Conservation (phyloP, 1,140 invertebrate species). For the Tetramorium alpestre region DNA sequence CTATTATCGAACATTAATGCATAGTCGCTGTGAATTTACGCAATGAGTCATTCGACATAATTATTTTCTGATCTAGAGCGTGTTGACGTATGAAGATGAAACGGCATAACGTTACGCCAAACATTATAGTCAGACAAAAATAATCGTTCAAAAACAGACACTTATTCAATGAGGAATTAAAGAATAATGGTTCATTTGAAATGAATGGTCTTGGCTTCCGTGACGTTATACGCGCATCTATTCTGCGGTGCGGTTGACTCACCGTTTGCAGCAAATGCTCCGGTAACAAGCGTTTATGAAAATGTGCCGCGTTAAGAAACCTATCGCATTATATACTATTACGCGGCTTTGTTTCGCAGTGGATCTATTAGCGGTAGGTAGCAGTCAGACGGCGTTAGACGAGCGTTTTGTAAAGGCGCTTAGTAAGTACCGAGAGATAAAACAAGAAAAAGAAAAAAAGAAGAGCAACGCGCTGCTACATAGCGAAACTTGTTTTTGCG, state of each 20-base stretch:
- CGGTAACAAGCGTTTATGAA: slow-evolving; percentile 39
- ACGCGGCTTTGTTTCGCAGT: slow-evolving; percentile 25
- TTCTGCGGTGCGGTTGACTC: slow-evolving; percentile 25
- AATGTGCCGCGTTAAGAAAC: slow-evolving; percentile 46
- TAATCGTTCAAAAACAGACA: neutral
- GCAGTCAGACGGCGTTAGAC: neutral
- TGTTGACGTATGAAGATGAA: neutral
- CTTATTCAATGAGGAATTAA: neutral
- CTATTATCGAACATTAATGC: neutral
- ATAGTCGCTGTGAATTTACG: neutral
- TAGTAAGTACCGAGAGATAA: slow-evolving; percentile 29
- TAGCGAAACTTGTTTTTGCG: slow-evolving; percentile 59
- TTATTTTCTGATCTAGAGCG: neutral
- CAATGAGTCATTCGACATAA: slow-evolving; percentile 1
- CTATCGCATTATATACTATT: slow-evolving; percentile 43
- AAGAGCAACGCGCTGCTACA: neutral
- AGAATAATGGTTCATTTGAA: neutral
- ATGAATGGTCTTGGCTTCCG: neutral
- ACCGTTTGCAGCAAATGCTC: slow-evolving; percentile 16
- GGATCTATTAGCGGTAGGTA: slow-evolving; percentile 36
- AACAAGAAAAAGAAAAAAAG: slow-evolving; percentile 9
- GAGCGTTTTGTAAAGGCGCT: slow-evolving; percentile 21
- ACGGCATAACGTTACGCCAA: neutral
- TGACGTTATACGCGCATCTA: neutral
- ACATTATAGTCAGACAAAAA: neutral